Evolutionary conservation across 2,797 vertebrate genomes (phyloP).

Genomic region (Channa striata): DNA sequence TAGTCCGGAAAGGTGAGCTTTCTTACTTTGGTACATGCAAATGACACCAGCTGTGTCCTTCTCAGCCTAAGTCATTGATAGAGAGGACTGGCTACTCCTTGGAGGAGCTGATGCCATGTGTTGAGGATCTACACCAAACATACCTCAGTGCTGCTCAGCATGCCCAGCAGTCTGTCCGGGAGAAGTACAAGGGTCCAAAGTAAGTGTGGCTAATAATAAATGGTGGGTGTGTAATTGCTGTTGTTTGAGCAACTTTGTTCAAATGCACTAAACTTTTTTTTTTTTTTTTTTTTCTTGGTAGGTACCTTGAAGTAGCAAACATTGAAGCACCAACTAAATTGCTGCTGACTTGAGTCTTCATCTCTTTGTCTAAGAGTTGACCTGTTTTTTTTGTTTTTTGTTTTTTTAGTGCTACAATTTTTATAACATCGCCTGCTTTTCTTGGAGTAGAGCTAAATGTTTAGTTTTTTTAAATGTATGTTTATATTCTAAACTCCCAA

Average conservation of each 20-base stretch:
- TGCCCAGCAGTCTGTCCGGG: constrained; percentile 94
- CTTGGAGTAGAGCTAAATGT: constrained; percentile 59
- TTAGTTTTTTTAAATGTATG: constrained; percentile 62
- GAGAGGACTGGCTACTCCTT: constrained; percentile 89
- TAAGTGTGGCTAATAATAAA: constrained; percentile 77
- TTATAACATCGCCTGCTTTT: constrained; percentile 57
- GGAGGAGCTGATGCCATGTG: constrained; percentile 90
- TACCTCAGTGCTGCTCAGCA: constrained; percentile 91
- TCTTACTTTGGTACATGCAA: background rate
- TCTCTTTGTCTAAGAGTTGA: constrained; percentile 12
- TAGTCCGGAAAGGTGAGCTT: too few relatives aligned
- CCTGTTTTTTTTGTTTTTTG: constrained; percentile 29
- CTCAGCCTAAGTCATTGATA: constrained; percentile 86
- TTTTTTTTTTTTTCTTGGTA: too few relatives aligned
- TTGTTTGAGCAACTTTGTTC: too few relatives aligned
- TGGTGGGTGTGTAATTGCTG: too few relatives aligned
- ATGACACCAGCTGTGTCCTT: background rate
- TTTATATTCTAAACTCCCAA: constrained; percentile 67
- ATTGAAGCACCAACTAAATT: constrained; percentile 89
- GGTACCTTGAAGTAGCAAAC: constrained; percentile 91
- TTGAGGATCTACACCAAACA: constrained; percentile 90
- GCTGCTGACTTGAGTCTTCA: constrained; percentile 78
- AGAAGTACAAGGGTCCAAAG: constrained; percentile 96
- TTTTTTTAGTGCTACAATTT: constrained; percentile 40
- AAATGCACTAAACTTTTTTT: background rate